A percentile compares a stretch with the other conserved stretches of the same genome.
These are phyloP conservation scores for Simalia tracyae DNA, from an alignment of 2,797 vertebrate genomes.

Conservation along the genomic window DNA sequence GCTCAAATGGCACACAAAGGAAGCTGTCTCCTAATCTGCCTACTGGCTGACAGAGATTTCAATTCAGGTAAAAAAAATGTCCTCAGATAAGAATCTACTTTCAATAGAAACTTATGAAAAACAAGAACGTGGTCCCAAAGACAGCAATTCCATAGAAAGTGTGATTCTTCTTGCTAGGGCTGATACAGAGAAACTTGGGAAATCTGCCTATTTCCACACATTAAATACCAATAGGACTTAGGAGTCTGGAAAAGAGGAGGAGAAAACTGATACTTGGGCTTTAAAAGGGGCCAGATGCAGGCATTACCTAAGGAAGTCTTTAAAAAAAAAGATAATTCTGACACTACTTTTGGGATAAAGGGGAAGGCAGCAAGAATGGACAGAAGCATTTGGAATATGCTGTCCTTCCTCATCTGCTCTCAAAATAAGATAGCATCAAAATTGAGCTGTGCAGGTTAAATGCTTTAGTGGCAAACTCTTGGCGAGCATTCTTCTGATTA, in stretches of 20 bases:
- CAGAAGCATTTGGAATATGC: not conserved
- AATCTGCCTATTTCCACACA: not conserved
- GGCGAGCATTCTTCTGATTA: not conserved
- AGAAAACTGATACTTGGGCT: not conserved
- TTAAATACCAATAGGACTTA: not conserved
- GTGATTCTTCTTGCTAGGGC: not conserved
- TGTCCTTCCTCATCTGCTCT: not conserved
- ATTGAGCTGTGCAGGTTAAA: not conserved
- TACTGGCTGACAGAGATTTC: not conserved
- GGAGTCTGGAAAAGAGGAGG: not conserved
- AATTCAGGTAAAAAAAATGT: not conserved
- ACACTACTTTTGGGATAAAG: not conserved
- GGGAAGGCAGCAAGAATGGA: not conserved
- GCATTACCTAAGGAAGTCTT: not conserved
- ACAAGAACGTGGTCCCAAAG: not conserved
- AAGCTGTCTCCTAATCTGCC: not conserved
- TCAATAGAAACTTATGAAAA: not conserved
- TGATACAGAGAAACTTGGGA: not conserved
- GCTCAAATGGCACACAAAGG: slow-evolving; percentile 15
- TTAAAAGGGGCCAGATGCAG: not conserved
- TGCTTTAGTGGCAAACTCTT: not conserved
- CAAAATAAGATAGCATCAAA: slow-evolving; percentile 1
- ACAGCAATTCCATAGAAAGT: not conserved
- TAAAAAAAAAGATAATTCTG: not conserved
- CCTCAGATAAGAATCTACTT: not conserved